phyloP scores from a whole-genome alignment of 2,113 vertebrate species.

The Lanius collurio region DNA sequence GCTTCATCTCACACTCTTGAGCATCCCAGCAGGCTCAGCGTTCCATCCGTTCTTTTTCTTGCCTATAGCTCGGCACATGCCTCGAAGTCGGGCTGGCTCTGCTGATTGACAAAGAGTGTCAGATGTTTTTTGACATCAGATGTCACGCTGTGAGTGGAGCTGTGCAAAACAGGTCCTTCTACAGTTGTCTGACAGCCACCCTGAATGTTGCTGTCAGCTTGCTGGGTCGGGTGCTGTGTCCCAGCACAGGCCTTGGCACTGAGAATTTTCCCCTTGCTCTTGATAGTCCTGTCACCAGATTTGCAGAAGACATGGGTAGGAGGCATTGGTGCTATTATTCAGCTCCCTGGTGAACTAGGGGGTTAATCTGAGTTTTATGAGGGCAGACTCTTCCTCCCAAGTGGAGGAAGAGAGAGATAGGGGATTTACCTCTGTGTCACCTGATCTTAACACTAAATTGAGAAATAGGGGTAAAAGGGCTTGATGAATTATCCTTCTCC shows the following conservation, averaged over 20 bases:
- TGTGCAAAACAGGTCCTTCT: not conserved
- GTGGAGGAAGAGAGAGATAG: not conserved
- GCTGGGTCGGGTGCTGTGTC: fast-evolving
- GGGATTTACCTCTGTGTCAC: not conserved
- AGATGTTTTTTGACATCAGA: not conserved
- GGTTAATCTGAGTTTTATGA: not conserved
- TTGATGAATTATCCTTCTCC: fast-evolving
- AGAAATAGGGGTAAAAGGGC: not conserved
- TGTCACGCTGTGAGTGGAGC: not conserved
- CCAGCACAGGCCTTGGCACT: not conserved
- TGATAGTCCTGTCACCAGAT: not conserved
- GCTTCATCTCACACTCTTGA: not conserved
- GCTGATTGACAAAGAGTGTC: not conserved
- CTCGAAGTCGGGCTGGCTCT: not conserved
- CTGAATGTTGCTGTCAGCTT: not conserved
- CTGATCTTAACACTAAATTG: not conserved
- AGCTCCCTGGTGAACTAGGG: not conserved
- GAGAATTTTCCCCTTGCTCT: not conserved
- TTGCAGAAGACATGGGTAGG: not conserved
- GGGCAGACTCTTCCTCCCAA: not conserved
- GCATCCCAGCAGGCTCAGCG: not conserved
- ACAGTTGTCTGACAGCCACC: not conserved
- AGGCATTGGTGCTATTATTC: not conserved
- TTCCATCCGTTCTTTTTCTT: not conserved
- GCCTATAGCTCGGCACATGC: not conserved